These are phyloP conservation scores for Ctenopoma kingsleyae DNA, from an alignment of 2,797 vertebrate genomes.

Conservation along the genomic window DNA sequence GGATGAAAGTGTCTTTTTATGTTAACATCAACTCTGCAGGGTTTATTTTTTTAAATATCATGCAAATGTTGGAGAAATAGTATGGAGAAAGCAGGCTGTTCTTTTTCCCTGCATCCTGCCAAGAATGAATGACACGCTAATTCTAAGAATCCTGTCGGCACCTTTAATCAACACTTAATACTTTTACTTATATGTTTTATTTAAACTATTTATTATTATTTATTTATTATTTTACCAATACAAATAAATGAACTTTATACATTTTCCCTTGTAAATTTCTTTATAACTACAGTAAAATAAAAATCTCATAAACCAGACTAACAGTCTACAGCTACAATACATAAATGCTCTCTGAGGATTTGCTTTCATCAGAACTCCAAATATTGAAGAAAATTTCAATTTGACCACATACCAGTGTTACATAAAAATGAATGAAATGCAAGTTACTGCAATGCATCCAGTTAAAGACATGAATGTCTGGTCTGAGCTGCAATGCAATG, in stretches of 20 bases:
- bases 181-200: no score
- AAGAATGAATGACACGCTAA: slow-evolving; percentile 5
- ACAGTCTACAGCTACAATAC: not conserved
- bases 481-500: no score
- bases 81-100: not conserved
- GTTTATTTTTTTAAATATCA: slow-evolving; percentile 18
- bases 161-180: not conserved
- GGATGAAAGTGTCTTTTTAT: slow-evolving; percentile 9
- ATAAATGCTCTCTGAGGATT: no score
- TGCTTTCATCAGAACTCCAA: no score
- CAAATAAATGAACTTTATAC: not conserved
- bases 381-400: no score
- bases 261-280: not conserved
- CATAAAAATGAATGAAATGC: no score
- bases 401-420: no score
- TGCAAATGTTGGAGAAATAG: slow-evolving; percentile 8
- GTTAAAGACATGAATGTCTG: no score
- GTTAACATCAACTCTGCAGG: slow-evolving; percentile 1
- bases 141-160: not conserved
- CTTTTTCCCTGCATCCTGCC: not conserved
- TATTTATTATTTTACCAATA: not conserved
- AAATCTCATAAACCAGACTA: not conserved
- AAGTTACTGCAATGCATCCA: no score
- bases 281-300: not conserved
- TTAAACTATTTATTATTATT: no score